Percentiles rank a stretch among this genome's conserved stretches.
These are phyloP conservation scores for Drosophila infuscata DNA, from an alignment of 2,888 invertebrate species.

Conservation along the genomic window DNA sequence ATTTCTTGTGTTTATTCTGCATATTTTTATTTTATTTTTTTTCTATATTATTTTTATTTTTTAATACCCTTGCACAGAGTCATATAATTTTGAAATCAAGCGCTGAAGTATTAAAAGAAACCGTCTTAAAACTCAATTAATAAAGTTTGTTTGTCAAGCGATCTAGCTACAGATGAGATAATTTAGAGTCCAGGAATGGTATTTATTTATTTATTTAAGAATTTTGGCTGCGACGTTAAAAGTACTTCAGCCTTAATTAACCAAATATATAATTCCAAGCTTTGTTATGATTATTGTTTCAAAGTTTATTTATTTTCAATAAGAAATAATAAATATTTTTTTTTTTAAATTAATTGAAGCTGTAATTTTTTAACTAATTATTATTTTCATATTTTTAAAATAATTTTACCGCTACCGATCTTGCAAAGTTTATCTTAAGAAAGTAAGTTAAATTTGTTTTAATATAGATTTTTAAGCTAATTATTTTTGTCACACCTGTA, in stretches of 20 bases:
- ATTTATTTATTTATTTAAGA: too few relatives aligned
- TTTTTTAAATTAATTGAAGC: not conserved
- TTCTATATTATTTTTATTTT: conserved; percentile 1
- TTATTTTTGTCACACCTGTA: not conserved
- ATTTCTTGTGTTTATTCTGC: conserved; percentile 51
- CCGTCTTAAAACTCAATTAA: not conserved
- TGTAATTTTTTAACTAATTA: not conserved
- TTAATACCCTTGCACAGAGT: not conserved
- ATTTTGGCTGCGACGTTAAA: not conserved
- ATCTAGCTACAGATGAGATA: not conserved
- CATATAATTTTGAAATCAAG: not conserved
- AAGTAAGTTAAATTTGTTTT: not conserved
- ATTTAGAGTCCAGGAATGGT: not conserved
- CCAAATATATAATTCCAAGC: not conserved
- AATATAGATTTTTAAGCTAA: not conserved
- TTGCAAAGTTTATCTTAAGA: not conserved
- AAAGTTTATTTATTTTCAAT: not conserved
- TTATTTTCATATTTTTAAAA: not conserved
- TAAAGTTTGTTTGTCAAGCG: not conserved
- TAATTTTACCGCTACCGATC: not conserved
- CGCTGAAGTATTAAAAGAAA: not conserved
- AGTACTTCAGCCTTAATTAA: not conserved
- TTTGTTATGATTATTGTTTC: not conserved
- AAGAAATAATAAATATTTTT: not conserved
- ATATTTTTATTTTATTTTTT: conserved; percentile 3